phyloP scores from a whole-genome alignment of 2,113 vertebrate species.

The Narcine bancroftii region DNA sequence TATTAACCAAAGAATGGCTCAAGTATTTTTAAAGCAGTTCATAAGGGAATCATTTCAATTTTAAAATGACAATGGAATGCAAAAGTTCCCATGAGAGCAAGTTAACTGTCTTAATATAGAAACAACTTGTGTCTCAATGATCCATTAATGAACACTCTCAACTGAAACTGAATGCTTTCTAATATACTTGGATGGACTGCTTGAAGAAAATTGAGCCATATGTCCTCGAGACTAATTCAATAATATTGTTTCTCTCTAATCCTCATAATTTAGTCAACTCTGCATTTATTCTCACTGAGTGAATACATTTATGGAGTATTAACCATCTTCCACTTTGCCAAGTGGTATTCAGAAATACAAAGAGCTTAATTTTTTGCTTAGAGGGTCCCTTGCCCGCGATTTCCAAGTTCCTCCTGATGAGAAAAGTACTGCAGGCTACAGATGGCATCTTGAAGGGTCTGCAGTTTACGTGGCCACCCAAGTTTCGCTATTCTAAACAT shows the following conservation, averaged over 20 bases:
- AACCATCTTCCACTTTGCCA: too few species aligned
- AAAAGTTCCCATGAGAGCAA: conserved; percentile 1
- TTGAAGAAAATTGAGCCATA: not conserved
- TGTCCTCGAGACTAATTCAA: not conserved
- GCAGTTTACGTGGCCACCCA: not conserved
- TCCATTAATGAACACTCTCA: conserved; percentile 20
- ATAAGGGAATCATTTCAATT: not conserved
- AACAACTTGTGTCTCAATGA: conserved; percentile 18
- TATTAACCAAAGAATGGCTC: not conserved
- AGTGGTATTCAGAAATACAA: not conserved
- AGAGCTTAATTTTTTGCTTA: not conserved
- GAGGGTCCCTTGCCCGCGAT: not conserved
- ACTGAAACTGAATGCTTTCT: not conserved
- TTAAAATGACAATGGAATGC: not conserved
- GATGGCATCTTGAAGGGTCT: not conserved
- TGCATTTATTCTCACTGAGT: not conserved
- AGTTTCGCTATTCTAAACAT: not conserved
- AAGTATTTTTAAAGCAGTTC: too few species aligned
- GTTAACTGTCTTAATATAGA: conserved; percentile 20
- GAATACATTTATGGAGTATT: too few species aligned
- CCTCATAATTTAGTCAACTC: not conserved
- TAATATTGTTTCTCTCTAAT: not conserved
- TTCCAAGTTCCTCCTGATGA: not conserved
- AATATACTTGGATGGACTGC: not conserved
- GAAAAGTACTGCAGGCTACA: not conserved